These are phyloP conservation scores for Pygmarrhopalites habei DNA, from an alignment of 1,140 invertebrate species.

Conservation along the genomic window DNA sequence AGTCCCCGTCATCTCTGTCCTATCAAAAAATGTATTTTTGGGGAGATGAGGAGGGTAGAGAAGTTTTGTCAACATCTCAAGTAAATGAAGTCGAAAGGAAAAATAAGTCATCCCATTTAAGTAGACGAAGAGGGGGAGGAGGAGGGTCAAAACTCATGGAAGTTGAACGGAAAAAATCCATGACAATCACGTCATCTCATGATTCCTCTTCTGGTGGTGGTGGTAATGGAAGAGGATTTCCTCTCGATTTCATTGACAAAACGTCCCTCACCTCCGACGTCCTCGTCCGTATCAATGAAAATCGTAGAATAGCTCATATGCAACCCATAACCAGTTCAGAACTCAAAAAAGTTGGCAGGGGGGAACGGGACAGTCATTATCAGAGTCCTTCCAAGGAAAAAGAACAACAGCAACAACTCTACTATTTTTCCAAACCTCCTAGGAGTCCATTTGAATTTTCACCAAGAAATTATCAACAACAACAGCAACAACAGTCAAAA, in stretches of 20 bases:
- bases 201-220: not conserved
- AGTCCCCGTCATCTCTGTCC: not conserved
- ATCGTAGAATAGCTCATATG: constrained; percentile 21
- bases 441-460: not conserved
- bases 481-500: no score
- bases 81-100: not conserved
- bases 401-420: no score
- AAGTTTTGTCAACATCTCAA: not conserved
- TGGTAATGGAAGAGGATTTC: not conserved
- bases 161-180: constrained; percentile 5
- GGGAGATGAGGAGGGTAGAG: not conserved
- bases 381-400: no score
- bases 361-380: no score
- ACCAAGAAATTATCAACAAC: not conserved
- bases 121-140: not conserved
- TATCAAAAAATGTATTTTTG: constrained; percentile 1
- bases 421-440: not conserved
- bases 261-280: not conserved
- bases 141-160: not conserved
- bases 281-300: constrained; percentile 23
- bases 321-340: constrained; percentile 10
- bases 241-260: constrained; percentile 10
- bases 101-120: not conserved
- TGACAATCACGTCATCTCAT: not conserved
- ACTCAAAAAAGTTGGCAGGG: not conserved